phyloP scores from a whole-genome alignment of 2,113 vertebrate genomes.

The Psammodynastes pulverulentus region DNA sequence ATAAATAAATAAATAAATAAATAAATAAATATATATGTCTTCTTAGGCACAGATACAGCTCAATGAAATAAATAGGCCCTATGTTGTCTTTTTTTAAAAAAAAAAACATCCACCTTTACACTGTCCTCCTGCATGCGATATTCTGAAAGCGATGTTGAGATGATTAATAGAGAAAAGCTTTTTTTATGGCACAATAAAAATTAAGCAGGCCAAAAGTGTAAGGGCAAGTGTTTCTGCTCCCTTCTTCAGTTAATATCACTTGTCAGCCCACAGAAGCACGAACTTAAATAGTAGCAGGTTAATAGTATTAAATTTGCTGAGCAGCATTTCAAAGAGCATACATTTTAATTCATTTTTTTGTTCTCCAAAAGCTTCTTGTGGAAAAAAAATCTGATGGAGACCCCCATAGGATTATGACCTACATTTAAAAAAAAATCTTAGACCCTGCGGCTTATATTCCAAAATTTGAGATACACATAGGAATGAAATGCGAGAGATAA shows the following conservation, averaged over 20 bases:
- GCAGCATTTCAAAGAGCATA: background rate
- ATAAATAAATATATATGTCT: too few relatives aligned
- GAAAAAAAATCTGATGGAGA: background rate
- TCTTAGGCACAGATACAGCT: background rate
- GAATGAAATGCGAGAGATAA: constrained; percentile 38
- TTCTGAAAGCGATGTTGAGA: background rate
- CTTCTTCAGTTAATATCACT: background rate
- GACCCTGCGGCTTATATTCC: constrained; percentile 13
- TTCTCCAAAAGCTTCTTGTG: constrained; percentile 9
- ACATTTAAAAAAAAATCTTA: constrained; percentile 10
- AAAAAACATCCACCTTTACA: background rate
- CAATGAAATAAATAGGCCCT: background rate
- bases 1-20: too few relatives aligned
- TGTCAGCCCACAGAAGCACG: background rate
- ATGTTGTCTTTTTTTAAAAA: background rate
- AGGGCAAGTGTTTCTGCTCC: constrained; percentile 20
- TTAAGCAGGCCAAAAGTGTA: background rate
- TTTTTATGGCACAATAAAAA: background rate
- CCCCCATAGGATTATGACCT: background rate
- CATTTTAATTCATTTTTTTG: constrained; percentile 14
- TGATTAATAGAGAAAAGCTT: background rate
- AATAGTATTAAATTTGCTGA: constrained; percentile 45
- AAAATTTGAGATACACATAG: background rate
- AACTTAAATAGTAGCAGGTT: constrained; percentile 14
- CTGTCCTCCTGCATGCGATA: background rate